Evolutionary conservation across 2,888 invertebrate species (phyloP).

Genomic region (Amblyteles armatorius): DNA sequence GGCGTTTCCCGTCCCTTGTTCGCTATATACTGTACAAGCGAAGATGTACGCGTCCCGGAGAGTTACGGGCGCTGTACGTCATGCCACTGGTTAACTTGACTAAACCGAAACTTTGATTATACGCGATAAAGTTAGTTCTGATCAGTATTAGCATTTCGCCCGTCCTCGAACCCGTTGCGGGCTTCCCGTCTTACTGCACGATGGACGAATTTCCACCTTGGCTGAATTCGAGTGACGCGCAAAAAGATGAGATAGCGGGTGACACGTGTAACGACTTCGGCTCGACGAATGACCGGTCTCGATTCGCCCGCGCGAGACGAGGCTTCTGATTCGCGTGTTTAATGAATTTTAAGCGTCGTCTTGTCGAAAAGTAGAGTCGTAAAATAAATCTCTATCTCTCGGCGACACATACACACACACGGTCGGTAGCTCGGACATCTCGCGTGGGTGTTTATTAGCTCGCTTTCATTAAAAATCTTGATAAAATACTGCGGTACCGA

Average conservation of each 20-base stretch:
- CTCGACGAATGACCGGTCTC: conserved; percentile 13
- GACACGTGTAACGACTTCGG: no score
- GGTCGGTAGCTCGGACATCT: conserved; percentile 68
- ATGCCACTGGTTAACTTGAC: conserved; percentile 71
- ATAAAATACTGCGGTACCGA: conserved; percentile 71
- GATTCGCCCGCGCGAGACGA: conserved; percentile 4
- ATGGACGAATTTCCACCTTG: not conserved
- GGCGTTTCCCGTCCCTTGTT: conserved; percentile 40
- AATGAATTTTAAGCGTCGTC: conserved; percentile 76
- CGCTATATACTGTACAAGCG: conserved; percentile 29
- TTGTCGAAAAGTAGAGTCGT: conserved; percentile 78
- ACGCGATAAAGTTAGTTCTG: conserved; percentile 75
- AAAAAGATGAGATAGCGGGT: no score
- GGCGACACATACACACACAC: not conserved
- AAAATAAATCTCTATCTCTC: conserved; percentile 76
- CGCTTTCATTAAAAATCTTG: conserved; percentile 77
- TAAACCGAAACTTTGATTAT: conserved; percentile 77
- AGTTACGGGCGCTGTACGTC: conserved; percentile 72
- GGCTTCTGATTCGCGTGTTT: conserved; percentile 48
- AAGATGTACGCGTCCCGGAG: conserved; percentile 61
- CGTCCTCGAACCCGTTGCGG: conserved; percentile 25
- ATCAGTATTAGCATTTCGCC: conserved; percentile 74
- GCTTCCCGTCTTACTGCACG: not conserved
- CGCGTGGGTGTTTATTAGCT: conserved; percentile 75
- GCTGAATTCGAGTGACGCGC: not conserved